Evolutionary conservation across 2,113 vertebrate genomes (phyloP).

Genomic region (Oreotrochilus melanogaster): DNA sequence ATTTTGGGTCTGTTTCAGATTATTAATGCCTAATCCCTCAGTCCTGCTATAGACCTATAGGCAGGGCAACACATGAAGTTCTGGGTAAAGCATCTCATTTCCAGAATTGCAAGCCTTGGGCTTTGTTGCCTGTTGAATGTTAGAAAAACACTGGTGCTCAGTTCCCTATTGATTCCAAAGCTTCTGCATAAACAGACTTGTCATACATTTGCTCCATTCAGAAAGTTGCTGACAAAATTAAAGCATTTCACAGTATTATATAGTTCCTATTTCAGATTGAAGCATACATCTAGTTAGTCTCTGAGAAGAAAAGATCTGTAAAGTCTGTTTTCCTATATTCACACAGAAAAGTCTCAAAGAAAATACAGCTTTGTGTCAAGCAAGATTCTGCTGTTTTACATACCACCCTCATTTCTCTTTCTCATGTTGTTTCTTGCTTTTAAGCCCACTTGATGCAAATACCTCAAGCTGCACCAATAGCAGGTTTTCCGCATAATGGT

Average conservation of each 20-base stretch:
- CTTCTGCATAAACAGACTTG: not conserved
- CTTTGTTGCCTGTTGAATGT: not conserved
- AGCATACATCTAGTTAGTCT: not conserved
- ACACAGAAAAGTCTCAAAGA: not conserved
- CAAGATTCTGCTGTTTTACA: not conserved
- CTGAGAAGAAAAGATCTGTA: not conserved
- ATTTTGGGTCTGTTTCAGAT: not conserved
- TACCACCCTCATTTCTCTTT: not conserved
- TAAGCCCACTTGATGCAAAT: not conserved
- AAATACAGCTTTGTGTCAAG: not conserved
- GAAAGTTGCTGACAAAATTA: not conserved
- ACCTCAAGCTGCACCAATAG: not conserved
- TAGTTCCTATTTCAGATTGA: not conserved
- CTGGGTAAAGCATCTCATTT: not conserved
- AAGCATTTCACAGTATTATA: not conserved
- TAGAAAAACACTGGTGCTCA: not conserved
- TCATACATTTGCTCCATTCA: not conserved
- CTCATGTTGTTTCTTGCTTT: not conserved
- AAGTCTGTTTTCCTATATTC: not conserved
- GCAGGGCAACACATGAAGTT: fast-evolving
- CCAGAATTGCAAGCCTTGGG: not conserved
- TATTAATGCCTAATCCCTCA: not conserved
- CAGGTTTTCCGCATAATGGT: not conserved
- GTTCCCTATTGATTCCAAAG: not conserved
- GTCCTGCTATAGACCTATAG: not conserved